Evolutionary conservation across 2,888 invertebrate species (phyloP), one percentile per base, ranked within the genome.

Genomic region (Strigamia crassipes): DNA sequence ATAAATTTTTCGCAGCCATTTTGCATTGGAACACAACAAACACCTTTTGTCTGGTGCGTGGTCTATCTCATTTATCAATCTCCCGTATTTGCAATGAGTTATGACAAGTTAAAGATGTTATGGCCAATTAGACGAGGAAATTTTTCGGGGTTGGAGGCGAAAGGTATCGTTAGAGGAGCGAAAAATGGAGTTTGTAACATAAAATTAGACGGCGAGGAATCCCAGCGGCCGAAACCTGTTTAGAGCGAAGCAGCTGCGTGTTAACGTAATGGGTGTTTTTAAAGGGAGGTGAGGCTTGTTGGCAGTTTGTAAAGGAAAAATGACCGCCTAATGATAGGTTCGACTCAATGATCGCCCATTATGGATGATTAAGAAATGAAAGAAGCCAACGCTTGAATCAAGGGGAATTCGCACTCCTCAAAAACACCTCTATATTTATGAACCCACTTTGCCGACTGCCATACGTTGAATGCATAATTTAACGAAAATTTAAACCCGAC

Each of bases 41-140:
- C n/a, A n/a, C n/a, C n/a, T n/a, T 10, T 9, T 27, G 66, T 27
- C 23, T 66, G 15, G 4, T 18, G 4, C 27, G 5, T 9, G 23
- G 1, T 4, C 27, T 66, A 66, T 66, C 66, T 66, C 27, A 27
- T 66, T 66, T 66, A 66, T 66, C 66, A 66, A 66, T 66, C 66
- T 66, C 66, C 66, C 66, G 66, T 66, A 66, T 66, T 66, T 66
- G 66, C 66, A 66, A 66, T 66, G 66, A 66, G 66, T 66, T 66
- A 66, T 66, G 66, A 66, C 66, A 66, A 66, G 66, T 66, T 66
- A 66, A 66, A 66, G 66, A 66, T 27, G 66, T 66, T 66, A 66
- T 66, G 66, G 66, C 66, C 66, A 66, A 66, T 66, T 66, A 66
- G 66, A 66, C 61, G 61, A 23, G 61, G 23, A 61, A 61, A 61